Base-by-base conservation (phyloP, 1,140 invertebrate species). In the Papilio polytes region DNA sequence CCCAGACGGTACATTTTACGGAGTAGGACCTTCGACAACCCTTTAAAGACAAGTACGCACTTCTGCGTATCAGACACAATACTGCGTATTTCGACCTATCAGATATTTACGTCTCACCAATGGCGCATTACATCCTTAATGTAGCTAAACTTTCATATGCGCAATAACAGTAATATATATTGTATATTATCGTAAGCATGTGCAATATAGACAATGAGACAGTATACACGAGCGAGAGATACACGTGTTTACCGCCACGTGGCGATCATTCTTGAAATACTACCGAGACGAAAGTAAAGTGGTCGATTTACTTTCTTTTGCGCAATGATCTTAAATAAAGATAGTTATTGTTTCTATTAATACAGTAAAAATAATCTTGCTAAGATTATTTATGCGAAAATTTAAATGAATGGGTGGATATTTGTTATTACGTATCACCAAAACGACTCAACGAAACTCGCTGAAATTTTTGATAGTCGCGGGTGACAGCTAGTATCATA, bases 191-290 rank as follows among this genome's bases (percentile, higher is more conserved):
- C 53, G 53, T 8, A 56, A 20, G 8, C 53, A 56, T 56, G n/a
- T 56, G 36, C 7, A 56, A 18, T 56, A n/a, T 56, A 56, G 8
- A 56, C n/a, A 56, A 20, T 20, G n/a, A 20, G 53, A 56, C 53
- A 56, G 53, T 56, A n/a, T 56, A 18, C 53, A 56, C n/a, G 53
- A 56, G 53, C 53, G 53, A 56, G 53, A n/a, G 53, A 56, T 56
- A 56, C 53, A 56, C 53, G 53, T 56, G 53, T 56, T 56, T 56
- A 56, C n/a, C 53, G 53, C 53, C 53, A 56, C 53, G 53, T 56
- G 53, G 53, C 53, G 53, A 56, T 56, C 18, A n/a, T 56, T 56
- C 53, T 56, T 56, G n/a, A 6, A 56, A 56, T 56, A 56, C 53
- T 56, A 56, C n/a, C 18, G 53, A 56, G 53, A 56, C 18, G n/a